A percentile compares a stretch with the other conserved stretches of the same genome.
Conservation (phyloP, 2,797 vertebrate genomes). For the Cheracebus regulus region DNA sequence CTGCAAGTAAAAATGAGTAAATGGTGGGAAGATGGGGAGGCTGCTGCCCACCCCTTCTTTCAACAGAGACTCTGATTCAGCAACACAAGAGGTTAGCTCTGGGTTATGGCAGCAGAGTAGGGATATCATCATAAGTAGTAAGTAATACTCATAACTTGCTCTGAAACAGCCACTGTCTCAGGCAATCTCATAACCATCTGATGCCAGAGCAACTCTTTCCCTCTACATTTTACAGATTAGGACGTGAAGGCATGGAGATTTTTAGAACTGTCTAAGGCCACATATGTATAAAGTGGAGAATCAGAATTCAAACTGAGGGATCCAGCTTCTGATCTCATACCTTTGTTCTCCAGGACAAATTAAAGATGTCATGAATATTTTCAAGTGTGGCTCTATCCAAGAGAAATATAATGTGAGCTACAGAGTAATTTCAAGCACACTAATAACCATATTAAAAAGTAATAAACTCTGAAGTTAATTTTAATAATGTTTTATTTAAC, state of each 20-base stretch:
- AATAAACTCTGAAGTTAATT: not conserved
- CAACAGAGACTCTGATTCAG: not conserved
- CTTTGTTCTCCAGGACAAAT: not conserved
- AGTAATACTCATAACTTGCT: not conserved
- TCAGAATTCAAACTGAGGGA: not conserved
- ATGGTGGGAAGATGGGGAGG: not conserved
- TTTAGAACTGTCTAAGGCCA: not conserved
- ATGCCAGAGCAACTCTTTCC: not conserved
- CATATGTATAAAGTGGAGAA: not conserved
- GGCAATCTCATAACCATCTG: not conserved
- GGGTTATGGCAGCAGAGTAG: not conserved
- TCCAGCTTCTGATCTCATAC: not conserved
- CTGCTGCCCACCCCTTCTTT: not conserved
- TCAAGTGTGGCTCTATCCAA: not conserved
- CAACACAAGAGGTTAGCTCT: not conserved
- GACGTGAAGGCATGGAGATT: not conserved
- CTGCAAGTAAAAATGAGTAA: not conserved
- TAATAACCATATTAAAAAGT: not conserved
- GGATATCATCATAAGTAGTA: not conserved
- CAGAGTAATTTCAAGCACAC: not conserved
- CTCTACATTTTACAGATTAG: not conserved
- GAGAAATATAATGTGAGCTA: not conserved
- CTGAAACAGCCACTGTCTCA: not conserved
- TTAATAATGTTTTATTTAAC: slow-evolving; percentile 11
- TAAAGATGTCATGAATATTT: not conserved